Conservation (phyloP, 2,113 vertebrate genomes). For the Oreamnos americanus region DNA sequence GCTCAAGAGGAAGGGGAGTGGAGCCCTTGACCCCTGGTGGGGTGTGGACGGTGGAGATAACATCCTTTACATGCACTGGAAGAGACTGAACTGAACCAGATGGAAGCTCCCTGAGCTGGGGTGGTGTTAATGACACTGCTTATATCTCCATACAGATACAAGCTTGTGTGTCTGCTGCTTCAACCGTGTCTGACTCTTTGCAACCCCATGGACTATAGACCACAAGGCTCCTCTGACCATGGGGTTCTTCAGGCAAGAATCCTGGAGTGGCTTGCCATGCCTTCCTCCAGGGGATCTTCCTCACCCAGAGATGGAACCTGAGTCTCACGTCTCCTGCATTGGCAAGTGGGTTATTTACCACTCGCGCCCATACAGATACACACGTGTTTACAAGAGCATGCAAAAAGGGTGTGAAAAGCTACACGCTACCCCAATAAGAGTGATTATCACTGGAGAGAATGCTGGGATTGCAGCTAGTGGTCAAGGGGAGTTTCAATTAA, state of each 20-base stretch:
- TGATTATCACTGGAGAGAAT: background rate
- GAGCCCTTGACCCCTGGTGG: background rate
- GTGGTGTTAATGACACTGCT: background rate
- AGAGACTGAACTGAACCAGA: background rate
- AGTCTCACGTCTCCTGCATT: background rate
- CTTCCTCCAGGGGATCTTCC: background rate
- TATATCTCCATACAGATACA: background rate
- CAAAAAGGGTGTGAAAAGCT: background rate
- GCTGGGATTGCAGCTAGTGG: background rate
- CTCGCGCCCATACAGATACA: fast-evolving
- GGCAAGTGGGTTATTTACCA: background rate
- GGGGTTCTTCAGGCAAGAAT: background rate
- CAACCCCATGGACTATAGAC: background rate
- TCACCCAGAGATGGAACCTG: background rate
- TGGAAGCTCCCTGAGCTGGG: background rate
- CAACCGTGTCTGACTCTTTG: background rate
- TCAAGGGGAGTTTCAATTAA: background rate
- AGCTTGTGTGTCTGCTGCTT: background rate
- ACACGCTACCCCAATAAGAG: background rate
- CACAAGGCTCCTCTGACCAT: background rate
- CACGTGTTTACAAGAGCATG: background rate
- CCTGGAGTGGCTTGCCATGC: background rate
- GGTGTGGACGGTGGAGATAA: background rate
- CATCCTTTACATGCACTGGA: background rate
- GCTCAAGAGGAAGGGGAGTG: background rate